phyloP scores from a whole-genome alignment of 1,140 invertebrate genomes.

The Drosophila ficusphila region DNA sequence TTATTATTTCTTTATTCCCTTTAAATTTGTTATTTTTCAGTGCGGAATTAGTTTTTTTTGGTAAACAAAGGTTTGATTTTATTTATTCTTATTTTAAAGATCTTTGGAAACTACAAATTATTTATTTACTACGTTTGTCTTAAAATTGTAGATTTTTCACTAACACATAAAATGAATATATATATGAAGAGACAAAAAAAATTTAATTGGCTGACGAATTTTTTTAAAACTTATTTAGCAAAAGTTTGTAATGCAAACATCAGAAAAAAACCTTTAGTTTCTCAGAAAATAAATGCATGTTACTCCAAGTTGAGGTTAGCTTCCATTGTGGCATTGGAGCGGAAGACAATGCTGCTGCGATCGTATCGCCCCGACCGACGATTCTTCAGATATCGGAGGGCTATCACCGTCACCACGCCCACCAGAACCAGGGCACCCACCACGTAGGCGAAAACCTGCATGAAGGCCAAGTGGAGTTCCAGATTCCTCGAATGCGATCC shows the following conservation, averaged over 20 bases:
- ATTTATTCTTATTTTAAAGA: no score
- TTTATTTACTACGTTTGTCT: neutral
- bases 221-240: no score
- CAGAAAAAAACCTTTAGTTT: no score
- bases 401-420: constrained; percentile 18
- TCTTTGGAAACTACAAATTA: neutral
- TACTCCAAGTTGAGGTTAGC: constrained; percentile 52
- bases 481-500: constrained; percentile 51
- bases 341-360: constrained; percentile 74
- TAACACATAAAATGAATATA: no score
- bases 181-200: no score
- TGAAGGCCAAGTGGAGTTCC: constrained; percentile 57
- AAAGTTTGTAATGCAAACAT: no score
- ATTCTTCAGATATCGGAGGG: constrained; percentile 38
- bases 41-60: no score
- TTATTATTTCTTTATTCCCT: no score
- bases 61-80: no score
- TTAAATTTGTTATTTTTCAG: no score
- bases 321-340: constrained; percentile 71
- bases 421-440: constrained; percentile 28
- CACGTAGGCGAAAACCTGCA: constrained; percentile 56
- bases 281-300: no score
- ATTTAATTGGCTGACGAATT: no score
- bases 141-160: neutral
- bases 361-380: constrained; percentile 57